Conservation (phyloP, 2,113 vertebrate genomes). For the Centropus bengalensis region DNA sequence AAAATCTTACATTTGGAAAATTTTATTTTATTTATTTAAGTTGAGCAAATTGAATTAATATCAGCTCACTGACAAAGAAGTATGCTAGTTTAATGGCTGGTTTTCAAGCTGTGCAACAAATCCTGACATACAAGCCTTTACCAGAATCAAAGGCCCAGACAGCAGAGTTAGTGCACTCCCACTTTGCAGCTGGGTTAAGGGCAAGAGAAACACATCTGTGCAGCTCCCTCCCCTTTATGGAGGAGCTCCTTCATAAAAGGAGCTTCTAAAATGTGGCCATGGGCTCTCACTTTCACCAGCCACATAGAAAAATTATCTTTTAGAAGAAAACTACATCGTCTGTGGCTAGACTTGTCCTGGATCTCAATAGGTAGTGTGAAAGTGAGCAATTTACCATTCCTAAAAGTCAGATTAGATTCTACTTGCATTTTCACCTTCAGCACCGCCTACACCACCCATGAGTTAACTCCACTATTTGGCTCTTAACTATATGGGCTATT, state of each 20-base stretch:
- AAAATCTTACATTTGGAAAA: constrained; percentile 37
- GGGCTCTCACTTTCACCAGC: neutral
- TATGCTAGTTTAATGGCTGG: neutral
- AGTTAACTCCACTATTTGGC: neutral
- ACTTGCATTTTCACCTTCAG: neutral
- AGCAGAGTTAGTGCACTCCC: neutral
- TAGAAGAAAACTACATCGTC: neutral
- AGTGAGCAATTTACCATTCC: neutral
- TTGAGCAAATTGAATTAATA: constrained; percentile 47
- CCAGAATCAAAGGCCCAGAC: neutral
- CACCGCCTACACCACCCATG: neutral
- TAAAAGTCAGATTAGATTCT: neutral
- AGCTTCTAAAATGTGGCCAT: neutral
- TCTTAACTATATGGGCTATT: neutral
- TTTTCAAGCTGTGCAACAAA: constrained; percentile 53
- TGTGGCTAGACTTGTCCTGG: neutral
- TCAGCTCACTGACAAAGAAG: constrained; percentile 42
- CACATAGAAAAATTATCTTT: neutral
- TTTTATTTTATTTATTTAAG: constrained; percentile 42
- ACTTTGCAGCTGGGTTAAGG: neutral
- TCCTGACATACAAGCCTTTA: neutral
- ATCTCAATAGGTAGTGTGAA: neutral
- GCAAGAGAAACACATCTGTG: neutral
- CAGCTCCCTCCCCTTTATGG: neutral
- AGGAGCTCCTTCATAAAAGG: neutral